These are phyloP conservation scores for Lipophrys pholis DNA, from an alignment of 2,113 vertebrate genomes.

Conservation along the genomic window DNA sequence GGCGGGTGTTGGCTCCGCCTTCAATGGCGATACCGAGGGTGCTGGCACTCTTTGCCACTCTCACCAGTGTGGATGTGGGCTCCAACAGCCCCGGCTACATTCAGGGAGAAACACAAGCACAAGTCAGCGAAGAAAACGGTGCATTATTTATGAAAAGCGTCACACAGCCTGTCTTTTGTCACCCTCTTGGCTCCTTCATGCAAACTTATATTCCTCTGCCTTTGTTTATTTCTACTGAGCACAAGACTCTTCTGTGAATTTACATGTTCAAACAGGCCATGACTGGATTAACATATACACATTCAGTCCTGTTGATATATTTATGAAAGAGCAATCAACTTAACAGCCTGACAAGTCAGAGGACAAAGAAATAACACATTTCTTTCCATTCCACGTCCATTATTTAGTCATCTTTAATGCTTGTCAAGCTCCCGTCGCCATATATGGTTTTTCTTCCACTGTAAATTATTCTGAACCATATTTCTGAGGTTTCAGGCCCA, in stretches of 20 bases:
- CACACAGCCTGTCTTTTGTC: neutral
- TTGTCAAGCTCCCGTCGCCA: neutral
- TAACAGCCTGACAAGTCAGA: slow-evolving; percentile 10
- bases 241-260: neutral
- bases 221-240: slow-evolving; percentile 20
- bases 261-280: slow-evolving; percentile 11
- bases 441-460: neutral
- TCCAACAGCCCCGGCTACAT: slow-evolving; percentile 93
- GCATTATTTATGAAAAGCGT: slow-evolving; percentile 1
- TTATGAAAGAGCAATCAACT: slow-evolving; percentile 11
- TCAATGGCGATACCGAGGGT: slow-evolving; percentile 98
- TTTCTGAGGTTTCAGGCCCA: slow-evolving; percentile 1
- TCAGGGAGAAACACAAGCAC: neutral
- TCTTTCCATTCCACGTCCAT: neutral
- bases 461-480: slow-evolving; percentile 6
- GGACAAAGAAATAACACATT: slow-evolving; percentile 1
- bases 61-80: slow-evolving; percentile 90
- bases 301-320: slow-evolving; percentile 2
- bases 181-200: slow-evolving; percentile 1
- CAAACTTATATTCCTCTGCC: neutral
- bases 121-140: too few species aligned
- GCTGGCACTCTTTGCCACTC: slow-evolving; percentile 91
- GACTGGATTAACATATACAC: slow-evolving; percentile 1
- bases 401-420: neutral
- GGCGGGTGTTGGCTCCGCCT: slow-evolving; percentile 96